These are phyloP conservation scores for Squalus acanthias DNA, from an alignment of 2,797 vertebrate genomes.

Conservation along the genomic window DNA sequence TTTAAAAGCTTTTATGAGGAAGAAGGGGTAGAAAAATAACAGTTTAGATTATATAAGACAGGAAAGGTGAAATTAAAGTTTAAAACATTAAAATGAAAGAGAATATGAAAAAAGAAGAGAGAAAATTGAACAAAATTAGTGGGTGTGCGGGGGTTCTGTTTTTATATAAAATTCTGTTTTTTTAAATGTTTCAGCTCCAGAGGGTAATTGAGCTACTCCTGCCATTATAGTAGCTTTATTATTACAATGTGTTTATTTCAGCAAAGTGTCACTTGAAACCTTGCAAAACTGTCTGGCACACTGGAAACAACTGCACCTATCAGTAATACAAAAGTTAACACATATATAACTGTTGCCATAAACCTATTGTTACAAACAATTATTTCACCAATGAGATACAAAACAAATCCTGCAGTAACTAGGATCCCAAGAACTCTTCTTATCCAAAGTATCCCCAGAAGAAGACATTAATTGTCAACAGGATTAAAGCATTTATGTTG, in stretches of 20 bases:
- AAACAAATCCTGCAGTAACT: background rate
- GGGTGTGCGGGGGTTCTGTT: background rate
- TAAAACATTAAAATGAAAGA: background rate
- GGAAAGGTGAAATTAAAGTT: background rate
- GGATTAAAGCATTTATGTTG: constrained; percentile 69
- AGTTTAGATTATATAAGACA: background rate
- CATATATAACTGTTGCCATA: background rate
- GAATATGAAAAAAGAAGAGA: background rate
- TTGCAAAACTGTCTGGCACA: background rate
- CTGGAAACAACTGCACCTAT: background rate
- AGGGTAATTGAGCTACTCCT: background rate
- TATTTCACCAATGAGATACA: background rate
- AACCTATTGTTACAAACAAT: background rate
- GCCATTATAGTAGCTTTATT: background rate
- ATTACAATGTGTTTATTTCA: background rate
- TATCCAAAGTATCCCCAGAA: constrained; percentile 84
- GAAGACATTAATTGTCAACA: constrained; percentile 75
- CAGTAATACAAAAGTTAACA: background rate
- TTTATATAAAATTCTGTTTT: background rate
- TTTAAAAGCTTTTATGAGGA: background rate
- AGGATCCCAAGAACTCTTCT: constrained; percentile 31
- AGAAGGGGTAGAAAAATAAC: background rate
- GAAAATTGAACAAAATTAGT: background rate
- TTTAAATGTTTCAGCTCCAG: background rate
- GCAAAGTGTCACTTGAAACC: background rate